Conservation (phyloP, 2,888 invertebrate genomes). For the Cosmopolites sordidus region DNA sequence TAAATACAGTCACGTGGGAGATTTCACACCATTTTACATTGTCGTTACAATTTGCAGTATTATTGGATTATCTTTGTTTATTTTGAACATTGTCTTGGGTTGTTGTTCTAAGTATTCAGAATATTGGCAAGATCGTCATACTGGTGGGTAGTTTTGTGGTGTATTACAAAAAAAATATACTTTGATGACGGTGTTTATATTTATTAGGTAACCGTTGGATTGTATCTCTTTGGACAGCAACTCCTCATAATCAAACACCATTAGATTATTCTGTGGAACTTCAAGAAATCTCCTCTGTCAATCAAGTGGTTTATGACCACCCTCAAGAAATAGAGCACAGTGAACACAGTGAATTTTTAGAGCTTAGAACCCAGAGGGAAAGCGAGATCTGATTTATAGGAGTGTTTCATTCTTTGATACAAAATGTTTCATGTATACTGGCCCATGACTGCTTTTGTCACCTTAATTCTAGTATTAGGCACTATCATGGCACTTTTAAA, state of each 20-base stretch:
- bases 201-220: constrained; percentile 76
- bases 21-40: constrained; percentile 83
- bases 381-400: constrained; percentile 62
- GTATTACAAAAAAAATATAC: too few relatives aligned
- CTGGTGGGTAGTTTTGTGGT: constrained; percentile 53
- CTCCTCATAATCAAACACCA: constrained; percentile 78
- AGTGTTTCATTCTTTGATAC: background rate
- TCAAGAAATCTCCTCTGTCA: constrained; percentile 49
- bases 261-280: constrained; percentile 70
- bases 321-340: constrained; percentile 39
- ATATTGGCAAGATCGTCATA: constrained; percentile 80
- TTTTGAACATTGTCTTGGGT: constrained; percentile 74
- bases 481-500: constrained; percentile 72
- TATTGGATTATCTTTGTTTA: constrained; percentile 63
- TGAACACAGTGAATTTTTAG: constrained; percentile 35
- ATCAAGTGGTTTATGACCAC: constrained; percentile 46
- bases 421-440: constrained; percentile 65
- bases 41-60: constrained; percentile 74
- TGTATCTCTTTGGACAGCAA: constrained; percentile 77
- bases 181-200: background rate
- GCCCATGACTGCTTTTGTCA: constrained; percentile 70
- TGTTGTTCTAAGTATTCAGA: constrained; percentile 74
- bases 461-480: constrained; percentile 65
- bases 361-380: constrained; percentile 54
- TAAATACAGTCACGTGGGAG: constrained; percentile 44